Conservation (phyloP, 30 jellyfish, hydroid and myxozoan species). For the Mastigias papua region DNA sequence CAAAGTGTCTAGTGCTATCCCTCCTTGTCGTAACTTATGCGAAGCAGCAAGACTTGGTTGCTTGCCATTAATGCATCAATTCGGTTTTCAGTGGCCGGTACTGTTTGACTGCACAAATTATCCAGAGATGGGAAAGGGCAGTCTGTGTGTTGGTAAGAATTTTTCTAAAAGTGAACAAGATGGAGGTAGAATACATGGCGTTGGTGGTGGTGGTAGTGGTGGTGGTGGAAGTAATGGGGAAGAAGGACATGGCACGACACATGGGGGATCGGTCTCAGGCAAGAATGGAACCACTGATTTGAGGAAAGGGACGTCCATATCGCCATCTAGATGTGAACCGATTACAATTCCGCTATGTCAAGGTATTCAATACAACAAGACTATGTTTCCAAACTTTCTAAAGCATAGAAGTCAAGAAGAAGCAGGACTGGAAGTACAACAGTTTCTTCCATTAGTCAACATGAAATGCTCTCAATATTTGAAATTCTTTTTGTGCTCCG, state of each 20-base stretch:
- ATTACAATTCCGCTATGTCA: too few relatives aligned
- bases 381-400: too few relatives aligned
- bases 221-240: too few relatives aligned
- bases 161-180: constrained; percentile 40
- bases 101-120: constrained; percentile 72
- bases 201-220: too few relatives aligned
- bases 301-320: background rate
- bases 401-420: too few relatives aligned
- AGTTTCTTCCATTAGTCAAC: too few relatives aligned
- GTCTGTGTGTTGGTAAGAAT: constrained; percentile 85
- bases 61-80: constrained; percentile 63
- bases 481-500: too few relatives aligned
- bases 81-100: constrained; percentile 95
- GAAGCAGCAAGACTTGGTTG: constrained; percentile 88
- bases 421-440: too few relatives aligned
- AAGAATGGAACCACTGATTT: background rate
- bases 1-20: constrained; percentile 76
- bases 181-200: too few relatives aligned
- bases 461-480: too few relatives aligned
- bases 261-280: constrained; percentile 4
- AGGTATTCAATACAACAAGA: too few relatives aligned
- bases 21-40: constrained; percentile 93
- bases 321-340: too few relatives aligned
- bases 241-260: background rate
- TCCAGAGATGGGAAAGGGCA: constrained; percentile 78